Evolutionary conservation across 2,113 vertebrate species (phyloP), one percentile per base, ranked within the genome.

Genomic region (Psittacula cyanocephala): DNA sequence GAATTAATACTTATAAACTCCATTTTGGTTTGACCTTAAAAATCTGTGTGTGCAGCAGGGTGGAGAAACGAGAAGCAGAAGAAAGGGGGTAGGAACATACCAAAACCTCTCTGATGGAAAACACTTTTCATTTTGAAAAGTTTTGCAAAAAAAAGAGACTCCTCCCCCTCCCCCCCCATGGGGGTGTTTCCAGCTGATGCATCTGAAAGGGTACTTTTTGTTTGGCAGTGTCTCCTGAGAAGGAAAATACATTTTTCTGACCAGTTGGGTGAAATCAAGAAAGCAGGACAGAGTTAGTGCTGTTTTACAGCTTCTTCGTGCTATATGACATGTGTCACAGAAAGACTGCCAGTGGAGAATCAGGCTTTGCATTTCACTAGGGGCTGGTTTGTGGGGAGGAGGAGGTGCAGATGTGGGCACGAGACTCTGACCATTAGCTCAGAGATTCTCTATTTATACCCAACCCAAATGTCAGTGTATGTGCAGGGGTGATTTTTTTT

Each of bases 11-110:
- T 92, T 95, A 86, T 12, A 87, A 89, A 85, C 20, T 86, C 86
- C 4, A 28, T 92, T 81, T 95, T 92, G 39, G 76, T 89, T 79
- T 89, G 84, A 92, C 74, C 91, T 92, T 1, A 88, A 79, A 92
- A 17, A 27, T 72, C 78, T 72, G 52, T 64, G 50, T 46, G 19
- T 91, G 81, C 53, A 92, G 57, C 47, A 89, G 41, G n/a, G 29
- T 0, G 0, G 77, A 65, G 57, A 65, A 49, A 55, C 41, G 69
- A 89, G 69, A 92, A 90, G 12, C n/a, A 79, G 92, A 69, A 82
- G 41, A 57, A 91, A 60, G 20, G 3, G 24, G 12, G 13, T 64
- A 69, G 43, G 49, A 78, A 9, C 23, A 37, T 64, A 72, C 27
- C 33, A 82, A 91, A 93, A 72, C 33, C 25, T 89, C 1, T 1